Evolutionary conservation across 2,888 invertebrate genomes (phyloP).

Genomic region (Platerodrilus igneus): DNA sequence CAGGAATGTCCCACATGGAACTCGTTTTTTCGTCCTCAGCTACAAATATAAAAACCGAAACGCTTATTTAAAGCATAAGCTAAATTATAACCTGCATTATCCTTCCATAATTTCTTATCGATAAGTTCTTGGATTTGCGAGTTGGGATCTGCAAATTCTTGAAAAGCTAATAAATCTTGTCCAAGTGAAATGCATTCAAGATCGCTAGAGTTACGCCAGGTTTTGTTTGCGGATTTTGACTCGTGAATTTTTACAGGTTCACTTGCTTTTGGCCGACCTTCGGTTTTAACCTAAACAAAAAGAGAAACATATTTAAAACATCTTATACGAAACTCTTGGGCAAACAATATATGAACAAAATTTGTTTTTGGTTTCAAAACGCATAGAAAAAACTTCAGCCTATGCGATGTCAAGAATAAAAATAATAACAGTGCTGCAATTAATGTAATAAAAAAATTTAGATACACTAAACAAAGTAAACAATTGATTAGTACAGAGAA

Average conservation of each 20-base stretch:
- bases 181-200: conserved; percentile 59
- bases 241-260: conserved; percentile 51
- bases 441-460: no score
- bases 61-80: neutral
- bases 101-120: conserved; percentile 31
- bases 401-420: no score
- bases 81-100: conserved; percentile 17
- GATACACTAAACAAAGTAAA: no score
- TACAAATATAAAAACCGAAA: conserved; percentile 19
- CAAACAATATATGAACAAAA: no score
- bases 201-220: conserved; percentile 59
- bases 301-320: no score
- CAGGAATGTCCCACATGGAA: conserved; percentile 21
- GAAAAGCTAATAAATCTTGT: conserved; percentile 55
- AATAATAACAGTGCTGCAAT: no score
- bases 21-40: conserved; percentile 24
- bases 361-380: no score
- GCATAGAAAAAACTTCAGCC: no score
- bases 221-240: conserved; percentile 45
- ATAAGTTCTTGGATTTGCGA: conserved; percentile 29
- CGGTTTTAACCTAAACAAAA: conserved; percentile 29
- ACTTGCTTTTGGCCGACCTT: conserved; percentile 27
- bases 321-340: no score
- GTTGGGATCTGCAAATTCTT: conserved; percentile 47
- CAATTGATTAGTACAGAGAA: no score